Conservation (phyloP, 2,888 invertebrate genomes). For the Oegoconia quadripuncta region DNA sequence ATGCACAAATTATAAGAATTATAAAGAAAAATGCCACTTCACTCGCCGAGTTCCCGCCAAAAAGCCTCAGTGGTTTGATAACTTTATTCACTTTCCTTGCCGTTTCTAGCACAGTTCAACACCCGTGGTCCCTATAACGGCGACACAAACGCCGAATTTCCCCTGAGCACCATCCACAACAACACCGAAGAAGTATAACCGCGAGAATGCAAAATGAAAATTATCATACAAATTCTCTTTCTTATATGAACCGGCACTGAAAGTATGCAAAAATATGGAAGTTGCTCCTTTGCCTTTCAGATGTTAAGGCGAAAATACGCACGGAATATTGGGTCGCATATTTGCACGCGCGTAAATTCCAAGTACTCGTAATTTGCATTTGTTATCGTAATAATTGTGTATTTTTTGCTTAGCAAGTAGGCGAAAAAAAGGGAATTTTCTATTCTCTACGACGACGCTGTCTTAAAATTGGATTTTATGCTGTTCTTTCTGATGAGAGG, state of each 20-base stretch:
- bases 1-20: too few relatives aligned
- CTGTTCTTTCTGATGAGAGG: too few relatives aligned
- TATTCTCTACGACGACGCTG: too few relatives aligned
- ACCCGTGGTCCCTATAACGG: slow-evolving; percentile 40
- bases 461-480: too few relatives aligned
- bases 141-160: slow-evolving; percentile 69
- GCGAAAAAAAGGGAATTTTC: background rate
- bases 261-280: slow-evolving; percentile 75
- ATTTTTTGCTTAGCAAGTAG: slow-evolving; percentile 26
- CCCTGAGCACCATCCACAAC: slow-evolving; percentile 72
- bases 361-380: slow-evolving; percentile 49
- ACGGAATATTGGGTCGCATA: slow-evolving; percentile 38
- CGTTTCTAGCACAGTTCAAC: slow-evolving; percentile 20
- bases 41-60: too few relatives aligned
- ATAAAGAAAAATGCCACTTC: too few relatives aligned
- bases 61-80: too few relatives aligned
- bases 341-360: slow-evolving; percentile 49
- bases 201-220: slow-evolving; percentile 77
- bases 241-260: slow-evolving; percentile 67
- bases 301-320: slow-evolving; percentile 50
- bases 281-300: slow-evolving; percentile 55
- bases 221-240: slow-evolving; percentile 76
- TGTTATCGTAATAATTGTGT: slow-evolving; percentile 55
- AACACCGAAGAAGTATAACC: slow-evolving; percentile 67
- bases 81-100: slow-evolving; percentile 12